A percentile compares a stretch with the other conserved stretches of the same genome.
Conservation (phyloP, 2,113 vertebrate species). For the Saccopteryx leptura region DNA sequence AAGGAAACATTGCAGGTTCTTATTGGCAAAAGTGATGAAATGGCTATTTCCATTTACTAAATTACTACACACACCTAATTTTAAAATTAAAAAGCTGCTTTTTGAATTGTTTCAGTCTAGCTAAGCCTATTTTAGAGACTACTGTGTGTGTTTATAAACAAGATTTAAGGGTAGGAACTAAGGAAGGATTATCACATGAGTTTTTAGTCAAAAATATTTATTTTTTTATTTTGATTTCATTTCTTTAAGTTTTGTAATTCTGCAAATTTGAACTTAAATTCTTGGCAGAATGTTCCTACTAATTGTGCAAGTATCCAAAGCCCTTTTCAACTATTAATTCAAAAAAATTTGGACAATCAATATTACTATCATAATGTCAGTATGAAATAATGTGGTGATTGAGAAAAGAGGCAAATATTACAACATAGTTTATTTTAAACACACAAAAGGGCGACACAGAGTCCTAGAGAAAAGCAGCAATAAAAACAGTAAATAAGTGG, state of each 20-base stretch:
- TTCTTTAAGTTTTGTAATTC: constrained; percentile 74
- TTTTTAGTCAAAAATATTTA: not conserved
- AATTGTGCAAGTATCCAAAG: constrained; percentile 74
- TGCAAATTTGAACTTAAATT: constrained; percentile 75
- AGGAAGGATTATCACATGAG: constrained; percentile 10
- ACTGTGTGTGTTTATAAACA: constrained; percentile 37
- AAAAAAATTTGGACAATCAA: constrained; percentile 67
- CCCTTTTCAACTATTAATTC: constrained; percentile 70
- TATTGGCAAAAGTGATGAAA: constrained; percentile 22
- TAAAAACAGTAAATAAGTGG: constrained; percentile 26
- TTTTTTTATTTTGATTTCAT: constrained; percentile 62
- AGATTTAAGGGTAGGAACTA: constrained; percentile 44
- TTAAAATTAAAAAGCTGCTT: constrained; percentile 55
- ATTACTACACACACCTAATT: constrained; percentile 47
- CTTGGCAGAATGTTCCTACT: constrained; percentile 70
- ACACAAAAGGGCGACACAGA: not conserved
- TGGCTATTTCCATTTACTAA: constrained; percentile 35
- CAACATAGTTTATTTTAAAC: constrained; percentile 61
- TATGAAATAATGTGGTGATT: constrained; percentile 59
- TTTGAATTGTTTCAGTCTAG: constrained; percentile 38
- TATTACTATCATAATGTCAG: constrained; percentile 56
- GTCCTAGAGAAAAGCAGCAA: constrained; percentile 46
- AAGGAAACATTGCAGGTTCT: not conserved
- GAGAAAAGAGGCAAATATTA: constrained; percentile 68
- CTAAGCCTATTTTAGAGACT: constrained; percentile 51